These are phyloP conservation scores for Holocentrus rufus DNA, from an alignment of 2,797 vertebrate species.

Conservation along the genomic window DNA sequence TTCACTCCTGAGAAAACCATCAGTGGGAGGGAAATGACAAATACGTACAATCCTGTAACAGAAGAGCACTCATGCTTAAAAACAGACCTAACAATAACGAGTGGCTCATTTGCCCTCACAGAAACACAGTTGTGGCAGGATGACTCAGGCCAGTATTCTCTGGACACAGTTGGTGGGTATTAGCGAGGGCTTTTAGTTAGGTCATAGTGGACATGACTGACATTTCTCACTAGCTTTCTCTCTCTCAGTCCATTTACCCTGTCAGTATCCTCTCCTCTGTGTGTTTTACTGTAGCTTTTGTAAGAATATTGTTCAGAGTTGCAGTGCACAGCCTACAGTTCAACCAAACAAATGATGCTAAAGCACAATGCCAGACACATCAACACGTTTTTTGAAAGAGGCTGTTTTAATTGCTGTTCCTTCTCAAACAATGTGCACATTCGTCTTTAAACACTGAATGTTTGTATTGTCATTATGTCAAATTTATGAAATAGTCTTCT, in stretches of 20 bases:
- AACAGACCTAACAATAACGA: constrained; percentile 41
- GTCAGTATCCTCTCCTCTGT: background rate
- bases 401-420: background rate
- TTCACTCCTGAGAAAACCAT: constrained; percentile 9
- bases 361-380: background rate
- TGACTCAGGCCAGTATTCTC: constrained; percentile 74
- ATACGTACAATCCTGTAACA: constrained; percentile 2
- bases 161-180: constrained; percentile 74
- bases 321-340: background rate
- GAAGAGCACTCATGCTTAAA: constrained; percentile 33
- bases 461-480: constrained; percentile 34
- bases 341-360: background rate
- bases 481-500: constrained; percentile 39
- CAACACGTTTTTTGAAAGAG: background rate
- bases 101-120: constrained; percentile 1
- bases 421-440: constrained; percentile 15
- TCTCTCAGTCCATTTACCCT: constrained; percentile 33
- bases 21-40: constrained; percentile 22
- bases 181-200: constrained; percentile 64
- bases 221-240: constrained; percentile 49
- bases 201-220: constrained; percentile 55
- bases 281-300: background rate
- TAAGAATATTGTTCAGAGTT: background rate
- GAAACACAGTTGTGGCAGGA: constrained; percentile 55
- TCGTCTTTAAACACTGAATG: constrained; percentile 26